phyloP scores from a whole-genome alignment of 2,888 invertebrate genomes.

The Amblyjoppa proteus region DNA sequence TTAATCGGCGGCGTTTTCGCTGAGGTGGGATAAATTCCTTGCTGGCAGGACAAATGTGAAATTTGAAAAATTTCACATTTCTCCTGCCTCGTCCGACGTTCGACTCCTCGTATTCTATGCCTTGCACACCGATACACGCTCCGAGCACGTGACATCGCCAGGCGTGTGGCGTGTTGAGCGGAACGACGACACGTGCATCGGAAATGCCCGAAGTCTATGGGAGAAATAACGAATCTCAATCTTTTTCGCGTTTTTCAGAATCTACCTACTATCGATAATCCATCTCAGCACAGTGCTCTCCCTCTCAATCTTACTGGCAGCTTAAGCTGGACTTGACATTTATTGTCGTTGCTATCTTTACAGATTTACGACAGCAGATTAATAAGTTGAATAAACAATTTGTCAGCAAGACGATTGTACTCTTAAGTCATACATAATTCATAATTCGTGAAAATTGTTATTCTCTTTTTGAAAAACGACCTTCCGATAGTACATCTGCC shows the following conservation, averaged over 20 bases:
- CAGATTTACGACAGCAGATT: not conserved
- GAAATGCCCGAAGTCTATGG: not conserved
- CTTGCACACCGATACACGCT: not conserved
- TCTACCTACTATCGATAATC: constrained; percentile 2
- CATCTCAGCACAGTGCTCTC: not conserved
- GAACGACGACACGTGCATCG: constrained; percentile 8
- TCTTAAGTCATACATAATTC: no score
- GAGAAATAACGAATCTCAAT: not conserved
- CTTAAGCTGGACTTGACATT: not conserved
- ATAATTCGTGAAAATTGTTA: no score
- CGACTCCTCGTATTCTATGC: not conserved
- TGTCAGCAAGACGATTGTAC: not conserved
- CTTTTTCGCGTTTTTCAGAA: not conserved
- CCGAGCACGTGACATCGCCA: not conserved
- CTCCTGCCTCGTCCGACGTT: not conserved
- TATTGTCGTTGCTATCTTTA: not conserved
- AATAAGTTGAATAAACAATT: not conserved
- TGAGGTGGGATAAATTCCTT: not conserved
- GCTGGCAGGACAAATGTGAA: not conserved
- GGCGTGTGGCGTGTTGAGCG: constrained; percentile 1
- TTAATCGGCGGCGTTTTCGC: not conserved
- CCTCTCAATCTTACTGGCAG: not conserved
- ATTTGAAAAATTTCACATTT: not conserved
- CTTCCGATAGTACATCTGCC: no score
- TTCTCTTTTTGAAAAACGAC: no score